phyloP scores from a whole-genome alignment of 2,888 invertebrate genomes.

The Ectobius pallidus region DNA sequence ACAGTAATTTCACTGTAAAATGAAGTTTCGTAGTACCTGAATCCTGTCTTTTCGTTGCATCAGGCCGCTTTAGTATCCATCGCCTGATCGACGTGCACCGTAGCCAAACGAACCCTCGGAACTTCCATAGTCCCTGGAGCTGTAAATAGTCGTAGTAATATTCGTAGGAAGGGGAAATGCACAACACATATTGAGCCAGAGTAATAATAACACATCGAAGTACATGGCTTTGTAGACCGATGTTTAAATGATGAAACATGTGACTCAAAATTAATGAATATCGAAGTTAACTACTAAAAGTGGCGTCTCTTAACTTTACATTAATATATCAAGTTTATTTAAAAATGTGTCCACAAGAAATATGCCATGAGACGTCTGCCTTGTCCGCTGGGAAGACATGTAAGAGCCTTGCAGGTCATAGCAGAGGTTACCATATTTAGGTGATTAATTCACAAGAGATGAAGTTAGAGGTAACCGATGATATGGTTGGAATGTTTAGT shows the following conservation, averaged over 20 bases:
- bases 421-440: neutral
- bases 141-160: conserved; percentile 38
- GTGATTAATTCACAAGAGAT: neutral
- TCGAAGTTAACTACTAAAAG: neutral
- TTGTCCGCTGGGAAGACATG: conserved; percentile 26
- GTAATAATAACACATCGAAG: conserved; percentile 29
- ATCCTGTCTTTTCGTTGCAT: conserved; percentile 13
- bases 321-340: conserved; percentile 2
- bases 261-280: neutral
- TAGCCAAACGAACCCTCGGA: conserved; percentile 40
- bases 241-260: neutral
- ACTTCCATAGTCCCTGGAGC: conserved; percentile 43
- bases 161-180: conserved; percentile 30
- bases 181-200: conserved; percentile 1
- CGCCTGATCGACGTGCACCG: conserved; percentile 41
- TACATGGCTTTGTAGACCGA: conserved; percentile 14
- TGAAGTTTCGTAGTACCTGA: conserved; percentile 37
- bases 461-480: neutral
- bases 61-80: conserved; percentile 37
- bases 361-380: conserved; percentile 40
- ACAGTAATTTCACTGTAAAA: conserved; percentile 13
- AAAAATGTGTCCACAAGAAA: conserved; percentile 17
- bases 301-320: neutral
- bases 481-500: neutral
- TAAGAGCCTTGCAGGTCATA: neutral